Percentiles rank a stretch among this genome's conserved stretches.
phyloP scores from a whole-genome alignment of 2,797 vertebrate species.

The Hipposideros larvatus region DNA sequence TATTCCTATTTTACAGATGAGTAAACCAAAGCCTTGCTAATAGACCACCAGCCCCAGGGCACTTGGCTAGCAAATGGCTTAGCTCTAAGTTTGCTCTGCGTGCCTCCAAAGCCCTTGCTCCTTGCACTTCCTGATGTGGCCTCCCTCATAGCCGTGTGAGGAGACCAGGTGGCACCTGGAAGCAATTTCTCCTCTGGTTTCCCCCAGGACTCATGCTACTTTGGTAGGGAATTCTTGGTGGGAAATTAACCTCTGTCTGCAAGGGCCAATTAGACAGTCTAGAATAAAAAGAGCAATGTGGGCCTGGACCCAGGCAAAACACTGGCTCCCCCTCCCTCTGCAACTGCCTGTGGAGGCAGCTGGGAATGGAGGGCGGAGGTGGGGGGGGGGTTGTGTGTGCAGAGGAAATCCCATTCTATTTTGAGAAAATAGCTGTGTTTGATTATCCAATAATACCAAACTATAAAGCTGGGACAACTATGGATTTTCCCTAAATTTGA shows the following conservation, averaged over 20 bases:
- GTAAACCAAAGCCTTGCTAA: background rate
- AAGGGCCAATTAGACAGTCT: constrained; percentile 77
- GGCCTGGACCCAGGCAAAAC: constrained; percentile 44
- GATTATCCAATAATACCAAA: constrained; percentile 83
- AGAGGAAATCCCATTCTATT: constrained; percentile 63
- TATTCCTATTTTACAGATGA: constrained; percentile 40
- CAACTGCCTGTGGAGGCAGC: background rate
- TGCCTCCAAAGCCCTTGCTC: background rate
- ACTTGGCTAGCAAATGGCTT: background rate
- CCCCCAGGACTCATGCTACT: constrained; percentile 52
- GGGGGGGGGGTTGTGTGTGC: background rate
- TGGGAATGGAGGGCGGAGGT: background rate
- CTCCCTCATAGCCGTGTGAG: background rate
- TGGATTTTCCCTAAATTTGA: constrained; percentile 86
- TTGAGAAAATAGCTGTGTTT: constrained; percentile 82
- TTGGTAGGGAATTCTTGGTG: constrained; percentile 69
- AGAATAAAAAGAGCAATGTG: constrained; percentile 64
- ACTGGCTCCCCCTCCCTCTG: background rate
- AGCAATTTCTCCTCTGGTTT: constrained; percentile 79
- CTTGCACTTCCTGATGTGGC: background rate
- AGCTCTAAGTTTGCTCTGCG: background rate
- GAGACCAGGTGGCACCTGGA: constrained; percentile 73
- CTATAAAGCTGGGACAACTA: constrained; percentile 79
- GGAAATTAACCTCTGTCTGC: constrained; percentile 80
- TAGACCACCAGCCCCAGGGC: background rate